Base-by-base conservation (phyloP, 2,888 invertebrate species). In the Agrotis exclamationis region DNA sequence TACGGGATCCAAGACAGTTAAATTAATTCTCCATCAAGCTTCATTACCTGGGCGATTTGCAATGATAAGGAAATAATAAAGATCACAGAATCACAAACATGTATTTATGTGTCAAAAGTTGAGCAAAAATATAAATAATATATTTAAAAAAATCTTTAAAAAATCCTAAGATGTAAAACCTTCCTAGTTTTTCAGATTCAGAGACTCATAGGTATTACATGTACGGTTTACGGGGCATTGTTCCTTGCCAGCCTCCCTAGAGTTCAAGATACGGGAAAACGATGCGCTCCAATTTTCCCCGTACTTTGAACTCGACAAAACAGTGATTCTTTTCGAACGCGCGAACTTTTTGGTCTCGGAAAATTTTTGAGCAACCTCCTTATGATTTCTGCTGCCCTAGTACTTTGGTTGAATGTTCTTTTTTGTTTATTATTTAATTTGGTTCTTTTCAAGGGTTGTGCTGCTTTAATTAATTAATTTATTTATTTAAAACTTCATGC, bases 231-330 rank as follows among this genome's bases (percentile, higher is more conserved):
- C 51, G 24, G 71, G 63, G 69, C 74, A 82, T 77, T 82, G 82
- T 84, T 73, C 60, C 84, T 60, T 58, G 69, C 56, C 48, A 33
- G 44, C 54, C 75, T 73, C 72, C 45, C 53, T 63, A 81, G 79
- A 84, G 80, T 83, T 84, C 83, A 83, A 84, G 75, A 81, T 68
- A 84, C 83, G 83, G 74, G 68, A 81, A 84, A 83, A 74, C 74
- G 75, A 84, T 80, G 64, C 79, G 80, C 83, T 81, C 85, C 79
- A 79, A 77, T 83, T 84, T 84, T 72, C 70, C 73, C 9, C 71
- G 74, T 83, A 71, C 85, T 79, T 83, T 84, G 84, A 84, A 77
- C 85, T 79, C 78, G 6, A 57, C 45, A 76, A 72, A 70, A 63
- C 76, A 20, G n/a, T 20, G 44, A 33, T 24, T 66, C 63, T 59